Evolutionary conservation across 2,113 vertebrate species (phyloP), one percentile per base, ranked within the genome.

Genomic region (Dromiciops gliroides): DNA sequence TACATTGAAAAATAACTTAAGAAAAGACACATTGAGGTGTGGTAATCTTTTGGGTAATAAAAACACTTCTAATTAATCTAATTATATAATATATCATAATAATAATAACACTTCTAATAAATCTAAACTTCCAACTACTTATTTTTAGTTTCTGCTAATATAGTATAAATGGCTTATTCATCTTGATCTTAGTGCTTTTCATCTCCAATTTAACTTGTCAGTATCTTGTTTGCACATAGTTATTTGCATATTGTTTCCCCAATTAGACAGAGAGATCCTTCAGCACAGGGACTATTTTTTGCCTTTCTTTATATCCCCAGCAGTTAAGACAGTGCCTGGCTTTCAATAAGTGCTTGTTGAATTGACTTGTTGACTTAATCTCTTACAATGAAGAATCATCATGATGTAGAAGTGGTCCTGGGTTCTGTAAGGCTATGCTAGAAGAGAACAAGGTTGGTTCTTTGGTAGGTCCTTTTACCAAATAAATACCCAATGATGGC

Each of bases 11-110:
- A 92, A n/a, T 26, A 83, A 24, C 2, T 44, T 50, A 9, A 92
- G 50, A 92, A n/a, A 93, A 83, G 60, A 50, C 19, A 50, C 25
- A 60, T 50, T 11, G 19, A 44, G n/a, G n/a, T 83, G 2, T 16
- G 31, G 50, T 93, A 24, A 28, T 94, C 91, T 95, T 95, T 51
- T 60, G 47, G 22, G 50, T 31, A 95, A 92, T 28, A 94, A 92
- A 31, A 25, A 91, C 26, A 31, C 26, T 44, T 53, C 83, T 95
- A 56, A 10, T 52, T 37, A 51, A 9, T 91, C 47, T 83, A 83
- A 83, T n/a, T n/a, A n/a, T n/a, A n/a, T n/a, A n/a, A n/a, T n/a
- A n/a, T n/a, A n/a, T n/a, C n/a, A n/a, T n/a, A n/a, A n/a, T n/a
- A n/a, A n/a, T n/a, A n/a, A n/a, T n/a, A n/a, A 93, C 26, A 31